These are phyloP conservation scores for Parelbella ahira DNA, from an alignment of 2,888 invertebrate genomes.

Conservation along the genomic window DNA sequence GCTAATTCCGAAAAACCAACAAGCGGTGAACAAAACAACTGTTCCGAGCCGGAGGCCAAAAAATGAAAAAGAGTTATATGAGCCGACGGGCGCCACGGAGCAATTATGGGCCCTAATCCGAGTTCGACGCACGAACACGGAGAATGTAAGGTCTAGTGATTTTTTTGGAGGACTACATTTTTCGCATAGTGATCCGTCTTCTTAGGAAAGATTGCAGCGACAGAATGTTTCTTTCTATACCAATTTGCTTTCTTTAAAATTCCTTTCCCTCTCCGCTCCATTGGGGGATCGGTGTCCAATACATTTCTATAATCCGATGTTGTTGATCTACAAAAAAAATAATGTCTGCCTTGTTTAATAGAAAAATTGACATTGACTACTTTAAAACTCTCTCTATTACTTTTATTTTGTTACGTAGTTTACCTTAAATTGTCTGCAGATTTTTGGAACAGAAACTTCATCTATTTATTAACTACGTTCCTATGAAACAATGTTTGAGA, in stretches of 20 bases:
- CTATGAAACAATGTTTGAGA: too few species aligned
- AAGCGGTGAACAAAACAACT: slow-evolving; percentile 59
- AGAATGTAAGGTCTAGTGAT: slow-evolving; percentile 28
- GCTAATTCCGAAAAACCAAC: slow-evolving; percentile 81
- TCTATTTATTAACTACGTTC: too few species aligned
- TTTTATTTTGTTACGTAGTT: too few species aligned
- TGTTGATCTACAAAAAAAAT: too few species aligned
- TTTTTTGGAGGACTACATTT: slow-evolving; percentile 51
- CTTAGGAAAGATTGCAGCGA: slow-evolving; percentile 36
- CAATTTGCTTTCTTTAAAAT: slow-evolving; percentile 4
- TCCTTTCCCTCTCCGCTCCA: too few species aligned
- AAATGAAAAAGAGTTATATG: slow-evolving; percentile 59
- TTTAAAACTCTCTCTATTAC: too few species aligned
- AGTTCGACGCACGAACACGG: slow-evolving; percentile 18
- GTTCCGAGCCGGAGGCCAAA: slow-evolving; percentile 49
- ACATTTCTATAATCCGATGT: too few species aligned
- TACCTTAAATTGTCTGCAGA: too few species aligned
- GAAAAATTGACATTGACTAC: too few species aligned
- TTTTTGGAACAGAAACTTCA: too few species aligned
- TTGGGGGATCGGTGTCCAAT: too few species aligned
- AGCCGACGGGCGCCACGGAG: slow-evolving; percentile 71
- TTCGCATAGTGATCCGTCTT: slow-evolving; percentile 41
- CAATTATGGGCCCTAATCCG: slow-evolving; percentile 56
- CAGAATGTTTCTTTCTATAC: not conserved
- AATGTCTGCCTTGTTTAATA: too few species aligned